phyloP scores from a whole-genome alignment of 1,140 invertebrate genomes.

The Zaprionus inermis region DNA sequence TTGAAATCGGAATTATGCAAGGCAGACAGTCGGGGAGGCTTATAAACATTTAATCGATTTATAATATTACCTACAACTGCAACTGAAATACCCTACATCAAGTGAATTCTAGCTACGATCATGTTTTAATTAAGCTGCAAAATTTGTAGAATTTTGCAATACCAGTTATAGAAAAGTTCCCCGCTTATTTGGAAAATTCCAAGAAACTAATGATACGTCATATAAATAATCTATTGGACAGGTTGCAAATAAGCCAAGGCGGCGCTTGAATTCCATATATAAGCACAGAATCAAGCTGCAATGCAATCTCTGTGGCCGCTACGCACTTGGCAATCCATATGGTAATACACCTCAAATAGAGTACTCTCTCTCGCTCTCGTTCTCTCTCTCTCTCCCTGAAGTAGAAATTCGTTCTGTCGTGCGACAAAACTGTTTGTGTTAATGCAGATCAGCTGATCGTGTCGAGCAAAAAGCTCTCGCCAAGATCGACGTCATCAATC shows the following conservation, averaged over 20 bases:
- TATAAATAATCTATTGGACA: not conserved
- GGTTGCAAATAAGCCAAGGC: not conserved
- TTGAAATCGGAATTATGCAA: not conserved
- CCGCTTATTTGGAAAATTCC: not conserved
- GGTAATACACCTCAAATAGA: not conserved
- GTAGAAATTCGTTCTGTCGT: not conserved
- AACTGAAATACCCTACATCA: not conserved
- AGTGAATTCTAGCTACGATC: not conserved
- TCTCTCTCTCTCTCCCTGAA: not conserved
- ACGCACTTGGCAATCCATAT: not conserved
- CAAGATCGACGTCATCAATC: slow-evolving; percentile 62
- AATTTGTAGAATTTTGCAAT: not conserved
- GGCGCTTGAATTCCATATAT: not conserved
- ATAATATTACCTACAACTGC: not conserved
- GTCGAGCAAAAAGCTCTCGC: slow-evolving; percentile 35
- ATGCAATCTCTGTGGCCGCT: not conserved
- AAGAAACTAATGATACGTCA: not conserved
- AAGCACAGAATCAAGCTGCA: not conserved
- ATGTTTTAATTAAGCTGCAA: not conserved
- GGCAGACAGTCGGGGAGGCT: not conserved
- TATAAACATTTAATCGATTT: not conserved
- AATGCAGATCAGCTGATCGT: slow-evolving; percentile 58
- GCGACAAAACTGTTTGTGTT: not conserved
- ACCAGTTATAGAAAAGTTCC: not conserved
- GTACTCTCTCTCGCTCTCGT: not conserved